Base-by-base conservation (phyloP, 2,888 invertebrate species). In the Pomacea canaliculata region DNA sequence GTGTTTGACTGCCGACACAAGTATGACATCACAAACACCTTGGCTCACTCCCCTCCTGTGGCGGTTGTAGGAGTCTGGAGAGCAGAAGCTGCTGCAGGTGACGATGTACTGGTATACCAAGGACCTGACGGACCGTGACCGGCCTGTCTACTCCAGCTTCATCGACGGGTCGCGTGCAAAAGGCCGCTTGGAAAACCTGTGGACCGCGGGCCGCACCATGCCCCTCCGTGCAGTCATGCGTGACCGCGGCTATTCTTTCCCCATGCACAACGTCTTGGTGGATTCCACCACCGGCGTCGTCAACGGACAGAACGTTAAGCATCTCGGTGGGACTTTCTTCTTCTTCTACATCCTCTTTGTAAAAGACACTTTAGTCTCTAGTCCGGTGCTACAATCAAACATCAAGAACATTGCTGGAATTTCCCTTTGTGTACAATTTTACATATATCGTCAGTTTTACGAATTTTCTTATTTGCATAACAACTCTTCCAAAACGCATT, bases 141-240 rank as follows among this genome's bases (percentile, higher is more conserved):
- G 23, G 19, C 73, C 73, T 18, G 73, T 73, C 18, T 73, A 59
- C 69, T 69, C 73, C 23, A 18, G 68, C 69, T 69, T 59, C 69
- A 73, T 73, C 49, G 73, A 73, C 62, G 73, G 73, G 19, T 68
- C 73, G 23, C n/a, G 56, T 18, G 73, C 69, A 7, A 51, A 37
- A 12, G 73, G 73, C 37, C 48, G 68, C 37, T 68, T 73, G 69
- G 59, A 68, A 23, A 59, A 62, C 49, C 73, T 73, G 68, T 73
- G 73, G 73, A 69, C 59, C 9, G 69, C 69, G 18, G 73, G 68
- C 27, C 67, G 60, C 8, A 69, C 69, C 68, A 68, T 73, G 73
- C 48, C 60, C 59, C 74, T 81, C 75, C 66, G 70, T 71, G 75
- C 76, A 23, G 75, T 76, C 71, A 71, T 82, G 82, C 71, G 81